Evolutionary conservation across 2,888 invertebrate species (phyloP), one percentile per base, ranked within the genome.

Genomic region (Dolichomitus sp.): DNA sequence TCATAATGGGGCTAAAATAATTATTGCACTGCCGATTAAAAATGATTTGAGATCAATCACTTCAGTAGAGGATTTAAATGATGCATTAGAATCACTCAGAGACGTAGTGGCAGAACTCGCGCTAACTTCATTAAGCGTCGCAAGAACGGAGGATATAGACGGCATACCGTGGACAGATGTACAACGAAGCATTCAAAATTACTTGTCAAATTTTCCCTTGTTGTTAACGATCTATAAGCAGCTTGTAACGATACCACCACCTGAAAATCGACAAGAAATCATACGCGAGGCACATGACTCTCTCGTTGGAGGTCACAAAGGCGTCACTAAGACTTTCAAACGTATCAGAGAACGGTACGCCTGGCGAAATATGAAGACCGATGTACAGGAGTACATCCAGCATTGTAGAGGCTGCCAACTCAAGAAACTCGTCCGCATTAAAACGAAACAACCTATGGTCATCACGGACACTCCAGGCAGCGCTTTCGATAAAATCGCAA

Each of bases 291-390:
- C 74, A 5, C 84, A 84, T 33, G 79, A 72, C 5, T 79, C 81
- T 1, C 23, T 45, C 0, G 85, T 0, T n/a, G n/a, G n/a, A n/a
- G n/a, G n/a, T n/a, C n/a, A n/a, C n/a, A n/a, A n/a, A n/a, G n/a
- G n/a, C n/a, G 80, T 80, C 4, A 76, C 69, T 0, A 85, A 84
- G 63, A 86, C 86, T 0, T 78, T 54, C 27, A 70, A 82, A 14
- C 27, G 83, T 1, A 63, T 88, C 7, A 37, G 84, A 4, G 50
- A 79, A 66, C 33, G 68, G 1, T 85, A 72, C 61, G 78, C 59
- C 12, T 88, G 87, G 88, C 45, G 61, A 5, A 76, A 81, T 0
- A 83, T 88, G 77, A 84, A 76, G 27, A 9, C 59, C 4, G 72
- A 86, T 4, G 6, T 19, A 4, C 78, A 82, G 6, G 66, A 80